A percentile compares a stretch with the other conserved stretches of the same genome.
Conservation (phyloP, 2,113 vertebrate species). For the Synodontis membranacea region DNA sequence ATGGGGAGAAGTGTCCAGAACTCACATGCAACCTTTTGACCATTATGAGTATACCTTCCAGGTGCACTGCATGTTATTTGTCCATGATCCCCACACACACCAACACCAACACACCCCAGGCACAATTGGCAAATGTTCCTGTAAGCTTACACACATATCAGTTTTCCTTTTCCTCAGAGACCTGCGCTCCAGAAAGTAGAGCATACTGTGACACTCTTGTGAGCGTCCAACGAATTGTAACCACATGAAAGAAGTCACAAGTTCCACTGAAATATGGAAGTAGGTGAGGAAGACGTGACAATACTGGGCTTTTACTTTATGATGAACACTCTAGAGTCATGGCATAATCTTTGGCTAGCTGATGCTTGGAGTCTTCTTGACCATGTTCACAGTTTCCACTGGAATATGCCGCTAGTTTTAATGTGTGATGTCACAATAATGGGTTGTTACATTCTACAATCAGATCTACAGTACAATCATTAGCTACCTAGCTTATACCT, state of each 20-base stretch:
- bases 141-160: neutral
- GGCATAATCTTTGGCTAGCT: neutral
- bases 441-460: neutral
- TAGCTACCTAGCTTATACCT: neutral
- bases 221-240: no score
- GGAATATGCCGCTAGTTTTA: neutral
- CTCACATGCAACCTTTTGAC: no score
- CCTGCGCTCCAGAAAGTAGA: neutral
- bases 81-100: neutral
- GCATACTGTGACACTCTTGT: neutral
- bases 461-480: neutral
- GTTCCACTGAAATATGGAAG: neutral
- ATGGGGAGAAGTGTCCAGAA: no score
- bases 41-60: no score
- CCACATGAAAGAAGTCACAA: neutral
- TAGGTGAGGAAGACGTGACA: neutral
- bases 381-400: neutral
- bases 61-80: no score
- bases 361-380: neutral
- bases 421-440: neutral
- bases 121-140: neutral
- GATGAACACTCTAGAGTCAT: neutral
- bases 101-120: neutral
- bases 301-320: neutral
- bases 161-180: neutral